Percentiles rank a stretch among this genome's conserved stretches.
Conservation (phyloP, 2,888 invertebrate genomes). For the Lycaena phlaeas region DNA sequence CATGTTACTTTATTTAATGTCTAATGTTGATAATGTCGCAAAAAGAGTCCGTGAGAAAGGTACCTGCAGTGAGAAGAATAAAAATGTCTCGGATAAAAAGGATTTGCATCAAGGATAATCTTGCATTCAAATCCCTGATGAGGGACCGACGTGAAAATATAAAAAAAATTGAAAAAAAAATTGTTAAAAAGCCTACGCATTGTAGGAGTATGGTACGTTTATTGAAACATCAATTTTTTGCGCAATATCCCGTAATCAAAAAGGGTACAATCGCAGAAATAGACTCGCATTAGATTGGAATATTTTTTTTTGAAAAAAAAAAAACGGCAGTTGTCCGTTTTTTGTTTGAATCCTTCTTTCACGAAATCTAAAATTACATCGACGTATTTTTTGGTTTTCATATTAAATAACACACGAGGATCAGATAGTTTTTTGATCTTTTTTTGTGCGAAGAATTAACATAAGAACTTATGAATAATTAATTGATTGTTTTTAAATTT, state of each 20-base stretch:
- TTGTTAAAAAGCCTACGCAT: constrained; percentile 20
- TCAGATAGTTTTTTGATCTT: constrained; percentile 3
- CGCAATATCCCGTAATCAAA: constrained; percentile 12
- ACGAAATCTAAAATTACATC: constrained; percentile 26
- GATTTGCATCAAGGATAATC: constrained; percentile 26
- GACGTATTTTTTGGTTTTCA: constrained; percentile 9
- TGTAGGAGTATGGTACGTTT: constrained; percentile 25
- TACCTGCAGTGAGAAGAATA: constrained; percentile 6
- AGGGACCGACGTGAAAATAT: constrained; percentile 23
- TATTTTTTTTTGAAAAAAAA: constrained; percentile 29
- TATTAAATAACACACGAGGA: constrained; percentile 6
- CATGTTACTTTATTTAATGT: too few species aligned
- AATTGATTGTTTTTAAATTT: too few species aligned
- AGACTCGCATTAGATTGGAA: constrained; percentile 20
- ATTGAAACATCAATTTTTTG: constrained; percentile 47
- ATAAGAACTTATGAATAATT: too few species aligned
- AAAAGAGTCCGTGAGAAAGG: constrained; percentile 3
- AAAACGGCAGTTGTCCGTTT: constrained; percentile 37
- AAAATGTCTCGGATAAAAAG: constrained; percentile 28
- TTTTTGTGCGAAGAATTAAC: too few species aligned
- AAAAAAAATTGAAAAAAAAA: constrained; percentile 23
- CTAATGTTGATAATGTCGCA: not conserved
- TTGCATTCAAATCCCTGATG: constrained; percentile 32
- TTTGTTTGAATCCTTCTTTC: constrained; percentile 28
- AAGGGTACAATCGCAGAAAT: constrained; percentile 39